phyloP scores from a whole-genome alignment of 2,888 invertebrate genomes.

The Erynnis tages region DNA sequence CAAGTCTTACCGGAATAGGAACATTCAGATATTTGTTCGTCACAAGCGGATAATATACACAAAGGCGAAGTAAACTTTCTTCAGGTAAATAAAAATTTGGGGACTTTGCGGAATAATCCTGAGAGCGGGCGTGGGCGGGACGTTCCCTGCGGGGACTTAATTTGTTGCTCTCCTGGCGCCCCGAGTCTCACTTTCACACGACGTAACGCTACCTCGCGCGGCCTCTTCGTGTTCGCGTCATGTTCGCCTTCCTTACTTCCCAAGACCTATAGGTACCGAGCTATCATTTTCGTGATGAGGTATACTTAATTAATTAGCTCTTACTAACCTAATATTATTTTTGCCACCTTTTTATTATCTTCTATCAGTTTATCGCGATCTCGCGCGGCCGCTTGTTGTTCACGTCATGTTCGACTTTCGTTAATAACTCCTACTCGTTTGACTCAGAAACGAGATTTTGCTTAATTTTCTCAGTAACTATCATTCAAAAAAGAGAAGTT shows the following conservation, averaged over 20 bases:
- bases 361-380: too few relatives aligned
- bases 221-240: conserved; percentile 62
- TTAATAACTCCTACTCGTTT: too few relatives aligned
- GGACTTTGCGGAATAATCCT: conserved; percentile 18
- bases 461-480: too few relatives aligned
- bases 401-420: too few relatives aligned
- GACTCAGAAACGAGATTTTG: too few relatives aligned
- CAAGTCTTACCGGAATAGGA: neutral
- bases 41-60: conserved; percentile 10
- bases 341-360: too few relatives aligned
- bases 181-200: conserved; percentile 80
- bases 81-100: conserved; percentile 24
- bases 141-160: conserved; percentile 76
- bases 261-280: conserved; percentile 3
- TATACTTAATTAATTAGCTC: conserved; percentile 3
- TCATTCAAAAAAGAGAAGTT: too few relatives aligned
- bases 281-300: neutral
- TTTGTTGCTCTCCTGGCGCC: conserved; percentile 82
- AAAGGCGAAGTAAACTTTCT: conserved; percentile 15
- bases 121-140: conserved; percentile 52
- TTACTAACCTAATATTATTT: neutral
- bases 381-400: too few relatives aligned
- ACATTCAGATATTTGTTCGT: conserved; percentile 10
- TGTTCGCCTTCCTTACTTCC: conserved; percentile 50
- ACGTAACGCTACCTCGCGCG: conserved; percentile 77